phyloP scores from a whole-genome alignment of 2,797 vertebrate species.

The Scyliorhinus canicula region DNA sequence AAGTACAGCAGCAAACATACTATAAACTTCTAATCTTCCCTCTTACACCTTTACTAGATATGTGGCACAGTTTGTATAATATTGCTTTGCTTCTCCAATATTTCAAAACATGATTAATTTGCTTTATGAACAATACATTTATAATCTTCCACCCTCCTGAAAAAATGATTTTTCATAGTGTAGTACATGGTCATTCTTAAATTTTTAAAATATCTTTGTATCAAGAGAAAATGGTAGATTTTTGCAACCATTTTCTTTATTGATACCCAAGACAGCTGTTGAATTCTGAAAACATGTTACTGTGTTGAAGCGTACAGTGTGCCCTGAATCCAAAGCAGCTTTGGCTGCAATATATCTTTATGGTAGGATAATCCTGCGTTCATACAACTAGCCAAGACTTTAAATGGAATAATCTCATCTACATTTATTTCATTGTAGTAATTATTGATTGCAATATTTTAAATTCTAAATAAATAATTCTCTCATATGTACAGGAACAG shows the following conservation, averaged over 20 bases:
- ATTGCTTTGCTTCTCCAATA: not conserved
- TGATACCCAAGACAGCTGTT: constrained; percentile 12
- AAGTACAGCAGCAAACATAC: not conserved
- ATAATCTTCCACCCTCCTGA: too few relatives aligned
- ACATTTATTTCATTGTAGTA: not conserved
- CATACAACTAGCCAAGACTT: not conserved
- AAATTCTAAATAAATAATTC: not conserved
- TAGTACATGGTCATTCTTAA: not conserved
- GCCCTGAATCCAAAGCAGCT: constrained; percentile 24
- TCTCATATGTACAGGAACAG: not conserved
- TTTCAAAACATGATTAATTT: not conserved
- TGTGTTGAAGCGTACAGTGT: not conserved
- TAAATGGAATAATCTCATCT: not conserved
- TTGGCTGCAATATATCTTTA: not conserved
- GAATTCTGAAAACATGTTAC: constrained; percentile 27
- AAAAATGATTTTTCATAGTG: not conserved
- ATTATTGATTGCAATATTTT: not conserved
- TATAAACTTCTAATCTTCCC: constrained; percentile 15
- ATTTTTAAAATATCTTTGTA: constrained; percentile 31
- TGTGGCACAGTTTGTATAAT: not conserved
- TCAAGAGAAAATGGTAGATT: not conserved
- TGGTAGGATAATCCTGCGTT: not conserved
- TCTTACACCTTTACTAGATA: constrained; percentile 17
- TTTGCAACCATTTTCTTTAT: not conserved
- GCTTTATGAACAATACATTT: not conserved